Evolutionary conservation across 2,113 vertebrate species (phyloP).

Genomic region (Felis catus): DNA sequence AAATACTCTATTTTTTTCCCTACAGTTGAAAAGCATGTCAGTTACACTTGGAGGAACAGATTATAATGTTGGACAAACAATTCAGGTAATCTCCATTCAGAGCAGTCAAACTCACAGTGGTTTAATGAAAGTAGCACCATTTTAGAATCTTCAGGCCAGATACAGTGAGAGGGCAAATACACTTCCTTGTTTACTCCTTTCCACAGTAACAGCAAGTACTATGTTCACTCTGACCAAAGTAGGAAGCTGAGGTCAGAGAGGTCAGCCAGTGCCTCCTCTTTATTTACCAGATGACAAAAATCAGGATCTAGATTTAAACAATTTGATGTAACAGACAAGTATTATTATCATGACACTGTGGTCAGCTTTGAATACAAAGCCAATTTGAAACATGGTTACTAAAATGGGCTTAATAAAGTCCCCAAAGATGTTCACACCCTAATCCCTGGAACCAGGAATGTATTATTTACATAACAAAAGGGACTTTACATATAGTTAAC

Average conservation of each 20-base stretch:
- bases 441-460: not conserved
- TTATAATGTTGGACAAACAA: not conserved
- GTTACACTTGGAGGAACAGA: not conserved
- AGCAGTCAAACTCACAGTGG: not conserved
- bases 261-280: not conserved
- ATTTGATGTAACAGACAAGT: not conserved
- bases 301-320: not conserved
- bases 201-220: accelerated
- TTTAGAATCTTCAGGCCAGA: not conserved
- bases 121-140: not conserved
- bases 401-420: not conserved
- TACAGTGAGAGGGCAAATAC: too few relatives aligned
- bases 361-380: not conserved
- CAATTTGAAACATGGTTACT: not conserved
- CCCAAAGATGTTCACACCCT: accelerated
- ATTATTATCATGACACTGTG: not conserved
- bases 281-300: not conserved
- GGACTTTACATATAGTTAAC: not conserved
- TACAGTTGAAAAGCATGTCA: not conserved
- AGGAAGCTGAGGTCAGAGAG: not conserved
- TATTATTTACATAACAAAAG: not conserved
- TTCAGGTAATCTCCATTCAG: not conserved
- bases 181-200: too few relatives aligned
- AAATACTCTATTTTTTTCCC: not conserved
- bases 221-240: not conserved